Conservation (phyloP, 2,888 invertebrate genomes). For the Chymomyza amoena region DNA sequence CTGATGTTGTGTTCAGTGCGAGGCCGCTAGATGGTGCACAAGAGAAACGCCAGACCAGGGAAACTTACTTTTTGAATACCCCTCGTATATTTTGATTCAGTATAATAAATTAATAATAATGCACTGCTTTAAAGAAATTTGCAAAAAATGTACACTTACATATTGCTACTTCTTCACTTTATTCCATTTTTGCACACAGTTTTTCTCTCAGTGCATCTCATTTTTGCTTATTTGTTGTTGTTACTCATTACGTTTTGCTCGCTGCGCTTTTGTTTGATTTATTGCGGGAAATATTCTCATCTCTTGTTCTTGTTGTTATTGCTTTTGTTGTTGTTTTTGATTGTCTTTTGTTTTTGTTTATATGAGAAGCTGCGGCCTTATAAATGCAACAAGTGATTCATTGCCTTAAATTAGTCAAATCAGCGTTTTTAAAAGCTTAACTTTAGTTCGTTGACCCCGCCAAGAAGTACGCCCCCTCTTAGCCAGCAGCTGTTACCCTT, state of each 20-base stretch:
- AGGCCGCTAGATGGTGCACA: too few species aligned
- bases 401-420: conserved; percentile 50
- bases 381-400: conserved; percentile 65
- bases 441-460: conserved; percentile 43
- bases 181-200: background rate
- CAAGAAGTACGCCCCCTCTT: background rate
- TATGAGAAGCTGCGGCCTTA: conserved; percentile 17
- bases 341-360: background rate
- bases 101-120: too few species aligned
- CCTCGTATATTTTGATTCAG: too few species aligned
- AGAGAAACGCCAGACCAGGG: too few species aligned
- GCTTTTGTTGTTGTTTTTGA: conserved; percentile 33
- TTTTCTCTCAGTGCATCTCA: background rate
- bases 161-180: too few species aligned
- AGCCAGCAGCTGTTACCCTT: background rate
- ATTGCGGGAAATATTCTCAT: conserved; percentile 50
- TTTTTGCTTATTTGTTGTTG: conserved; percentile 20
- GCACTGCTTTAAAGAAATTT: too few species aligned
- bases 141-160: too few species aligned
- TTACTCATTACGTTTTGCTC: conserved; percentile 57
- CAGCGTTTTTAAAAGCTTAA: conserved; percentile 23
- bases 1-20: too few species aligned
- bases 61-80: too few species aligned
- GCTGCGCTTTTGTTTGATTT: conserved; percentile 53
- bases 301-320: conserved; percentile 30